Base-by-base conservation (phyloP, 1,140 invertebrate species). In the Cataglyphis hispanica region DNA sequence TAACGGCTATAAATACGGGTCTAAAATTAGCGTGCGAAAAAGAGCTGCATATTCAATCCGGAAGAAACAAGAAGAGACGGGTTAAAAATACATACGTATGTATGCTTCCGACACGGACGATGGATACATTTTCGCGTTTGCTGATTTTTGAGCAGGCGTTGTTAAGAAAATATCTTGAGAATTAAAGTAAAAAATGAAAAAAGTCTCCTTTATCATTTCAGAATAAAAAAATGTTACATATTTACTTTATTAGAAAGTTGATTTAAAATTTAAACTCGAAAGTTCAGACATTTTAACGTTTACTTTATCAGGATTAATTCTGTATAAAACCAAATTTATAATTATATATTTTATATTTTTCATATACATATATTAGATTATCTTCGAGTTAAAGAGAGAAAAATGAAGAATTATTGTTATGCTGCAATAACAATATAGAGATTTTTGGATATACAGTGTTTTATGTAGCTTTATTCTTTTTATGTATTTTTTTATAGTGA, bases 1-100 rank as follows among this genome's bases (percentile, higher is more conserved):
- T 46, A 46, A 46, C 13, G 13, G 43, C 43, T 46, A 46, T 46
- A 46, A 46, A 46, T 16, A 46, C 13, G 43, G 43, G 13, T 46
- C 63, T 67, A 80, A 80, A 34, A 80, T 80, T 80, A 80, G 46
- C 46, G 34, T 63, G 31, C 61, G 13, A n/a, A 37, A 34, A 25
- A 43, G 25, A 46, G 8, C 5, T 31, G 46, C 46, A 13, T 13
- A 56, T 22, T n/a, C 13, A 31, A 78, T 78, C 11, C 63, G 76
- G 46, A 80, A 80, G 31, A 67, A 80, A 16, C n/a, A 16, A 19
- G 10, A n/a, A n/a, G n/a, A 25, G 25, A 61, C 16, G 50, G 6
- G n/a, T 16, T 67, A 37, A 78, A 80, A 80, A 80, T 40, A 67
- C 22, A 27, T 2, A 27, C 11, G n/a, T 16, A 27, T 25, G 27